Evolutionary conservation across 2,113 vertebrate genomes (phyloP).

Genomic region (Ammodytes dubius): DNA sequence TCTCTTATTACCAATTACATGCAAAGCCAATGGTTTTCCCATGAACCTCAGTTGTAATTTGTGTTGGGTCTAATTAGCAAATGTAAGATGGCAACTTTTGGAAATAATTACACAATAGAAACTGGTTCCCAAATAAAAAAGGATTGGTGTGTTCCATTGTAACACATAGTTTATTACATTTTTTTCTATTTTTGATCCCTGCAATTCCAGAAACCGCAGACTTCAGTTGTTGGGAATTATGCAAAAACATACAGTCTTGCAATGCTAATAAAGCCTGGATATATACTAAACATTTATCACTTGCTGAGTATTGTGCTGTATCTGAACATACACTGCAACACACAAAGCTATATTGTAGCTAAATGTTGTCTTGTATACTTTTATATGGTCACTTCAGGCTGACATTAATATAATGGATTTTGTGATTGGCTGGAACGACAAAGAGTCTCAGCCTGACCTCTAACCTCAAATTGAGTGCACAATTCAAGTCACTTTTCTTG

Average conservation of each 20-base stretch:
- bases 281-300: too few relatives aligned
- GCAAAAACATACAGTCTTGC: too few relatives aligned
- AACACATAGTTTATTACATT: too few relatives aligned
- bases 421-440: not conserved
- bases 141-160: too few relatives aligned
- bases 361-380: not conserved
- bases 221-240: too few relatives aligned
- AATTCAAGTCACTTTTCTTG: conserved; percentile 1
- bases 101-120: too few relatives aligned
- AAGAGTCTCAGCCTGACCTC: conserved; percentile 8
- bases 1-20: not conserved
- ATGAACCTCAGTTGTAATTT: not conserved
- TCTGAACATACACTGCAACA: not conserved
- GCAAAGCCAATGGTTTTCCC: not conserved
- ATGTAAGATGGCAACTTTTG: not conserved
- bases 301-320: not conserved
- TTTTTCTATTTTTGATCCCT: too few relatives aligned
- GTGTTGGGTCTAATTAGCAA: not conserved
- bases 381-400: not conserved
- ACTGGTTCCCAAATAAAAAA: too few relatives aligned
- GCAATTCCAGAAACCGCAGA: too few relatives aligned
- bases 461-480: conserved; percentile 12
- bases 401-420: not conserved
- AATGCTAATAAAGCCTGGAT: too few relatives aligned
- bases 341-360: not conserved